Conservation (phyloP, 1,140 invertebrate species). For the Lycorma delicatula region DNA sequence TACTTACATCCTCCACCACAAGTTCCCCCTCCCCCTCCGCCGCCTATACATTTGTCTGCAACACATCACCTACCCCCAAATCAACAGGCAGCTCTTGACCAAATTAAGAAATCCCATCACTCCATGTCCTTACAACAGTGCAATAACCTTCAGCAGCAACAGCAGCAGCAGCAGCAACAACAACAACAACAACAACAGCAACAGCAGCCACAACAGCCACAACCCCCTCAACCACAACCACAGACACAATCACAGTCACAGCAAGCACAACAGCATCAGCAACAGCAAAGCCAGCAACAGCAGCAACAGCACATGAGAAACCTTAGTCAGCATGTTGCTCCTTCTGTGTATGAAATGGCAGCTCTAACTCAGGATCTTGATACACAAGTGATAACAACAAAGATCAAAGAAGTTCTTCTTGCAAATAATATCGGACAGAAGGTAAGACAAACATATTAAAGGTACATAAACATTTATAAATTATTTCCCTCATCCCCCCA, state of each 20-base stretch:
- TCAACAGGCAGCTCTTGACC: constrained; percentile 13
- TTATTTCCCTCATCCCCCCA: too few species aligned
- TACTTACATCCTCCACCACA: constrained; percentile 32
- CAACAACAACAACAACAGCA: constrained; percentile 36
- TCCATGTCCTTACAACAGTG: constrained; percentile 9
- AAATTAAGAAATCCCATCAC: constrained; percentile 22
- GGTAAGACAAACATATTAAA: constrained; percentile 38
- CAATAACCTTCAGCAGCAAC: constrained; percentile 24
- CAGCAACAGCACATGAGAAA: constrained; percentile 48
- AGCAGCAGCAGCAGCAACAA: constrained; percentile 47
- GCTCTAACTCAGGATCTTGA: constrained; percentile 93
- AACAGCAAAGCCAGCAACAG: background rate
- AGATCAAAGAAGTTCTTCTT: constrained; percentile 92
- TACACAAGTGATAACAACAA: constrained; percentile 91
- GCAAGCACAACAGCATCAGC: background rate
- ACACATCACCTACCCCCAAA: constrained; percentile 46
- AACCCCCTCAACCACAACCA: background rate
- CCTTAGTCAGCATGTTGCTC: constrained; percentile 71
- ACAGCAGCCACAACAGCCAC: background rate
- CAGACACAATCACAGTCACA: background rate
- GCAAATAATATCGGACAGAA: constrained; percentile 98
- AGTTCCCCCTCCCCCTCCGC: constrained; percentile 41
- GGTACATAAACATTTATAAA: too few species aligned
- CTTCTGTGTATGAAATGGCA: constrained; percentile 91
- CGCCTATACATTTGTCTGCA: constrained; percentile 51